Evolutionary conservation across 2,797 vertebrate genomes (phyloP).

Genomic region (Myripristis jacobus): DNA sequence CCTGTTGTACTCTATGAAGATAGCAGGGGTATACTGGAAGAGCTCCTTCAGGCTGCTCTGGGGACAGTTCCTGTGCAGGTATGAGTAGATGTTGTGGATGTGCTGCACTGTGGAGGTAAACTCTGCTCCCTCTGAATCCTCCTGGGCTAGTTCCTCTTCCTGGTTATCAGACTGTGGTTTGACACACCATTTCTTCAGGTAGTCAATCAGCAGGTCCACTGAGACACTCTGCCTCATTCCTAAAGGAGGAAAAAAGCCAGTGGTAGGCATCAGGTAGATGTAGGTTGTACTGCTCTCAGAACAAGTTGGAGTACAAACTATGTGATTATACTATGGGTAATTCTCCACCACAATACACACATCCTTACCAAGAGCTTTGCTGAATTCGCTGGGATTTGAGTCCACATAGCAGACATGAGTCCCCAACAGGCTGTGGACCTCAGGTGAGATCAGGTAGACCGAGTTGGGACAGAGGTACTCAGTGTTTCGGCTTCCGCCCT

Average conservation of each 20-base stretch:
- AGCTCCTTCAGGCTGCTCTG: conserved; percentile 75
- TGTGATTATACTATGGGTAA: too few relatives aligned
- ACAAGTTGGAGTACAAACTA: too few relatives aligned
- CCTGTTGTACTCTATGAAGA: conserved; percentile 81
- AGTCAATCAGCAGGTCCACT: conserved; percentile 76
- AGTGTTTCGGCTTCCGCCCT: conserved; percentile 35
- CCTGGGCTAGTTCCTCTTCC: conserved; percentile 37
- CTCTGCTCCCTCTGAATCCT: conserved; percentile 58
- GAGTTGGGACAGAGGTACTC: conserved; percentile 75
- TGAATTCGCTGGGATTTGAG: conserved; percentile 78
- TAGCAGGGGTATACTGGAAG: conserved; percentile 82
- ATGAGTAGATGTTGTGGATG: conserved; percentile 80
- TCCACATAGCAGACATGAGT: conserved; percentile 80
- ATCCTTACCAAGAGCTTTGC: conserved; percentile 76
- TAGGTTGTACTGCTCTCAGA: not conserved
- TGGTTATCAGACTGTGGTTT: conserved; percentile 46
- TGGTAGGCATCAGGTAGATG: not conserved
- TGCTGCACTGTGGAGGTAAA: conserved; percentile 81
- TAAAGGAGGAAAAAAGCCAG: conserved; percentile 40
- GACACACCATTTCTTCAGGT: conserved; percentile 83
- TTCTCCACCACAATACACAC: too few relatives aligned
- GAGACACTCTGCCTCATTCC: conserved; percentile 80
- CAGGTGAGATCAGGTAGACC: conserved; percentile 74
- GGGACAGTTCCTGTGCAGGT: conserved; percentile 75
- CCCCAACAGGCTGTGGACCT: conserved; percentile 76